Evolutionary conservation across 2,888 invertebrate species (phyloP), one percentile per base, ranked within the genome.

Genomic region (Lampropteryx suffumata): DNA sequence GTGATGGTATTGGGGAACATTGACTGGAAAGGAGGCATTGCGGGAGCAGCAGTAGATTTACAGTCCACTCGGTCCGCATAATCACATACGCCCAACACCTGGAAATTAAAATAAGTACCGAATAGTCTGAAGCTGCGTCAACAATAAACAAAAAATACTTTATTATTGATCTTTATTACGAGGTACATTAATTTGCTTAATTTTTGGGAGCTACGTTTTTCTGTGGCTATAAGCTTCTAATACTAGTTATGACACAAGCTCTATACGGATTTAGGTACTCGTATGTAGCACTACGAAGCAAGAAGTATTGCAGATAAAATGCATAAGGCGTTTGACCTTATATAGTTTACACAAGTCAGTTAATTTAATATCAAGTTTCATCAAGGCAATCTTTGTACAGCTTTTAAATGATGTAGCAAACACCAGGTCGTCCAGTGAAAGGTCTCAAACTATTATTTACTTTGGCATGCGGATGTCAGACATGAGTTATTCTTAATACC

Each of bases 71-170:
- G 86, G 35, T 90, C 77, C 0, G 90, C 84, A 61, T 93, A 94
- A 70, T 94, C 94, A 59, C 94, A 94, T 11, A 94, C 90, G 24
- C 93, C 93, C 3, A 92, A 75, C 40, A 83, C 79, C 94, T 94
- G 77, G 50, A 90, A 88, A 49, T 24, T 41, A 37, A 6, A 36
- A 14, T n/a, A n/a, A n/a, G n/a, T n/a, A n/a, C n/a, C n/a, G n/a
- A n/a, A n/a, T n/a, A n/a, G n/a, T n/a, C n/a, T n/a, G n/a, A n/a
- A n/a, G n/a, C n/a, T n/a, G n/a, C n/a, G n/a, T n/a, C n/a, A n/a
- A n/a, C n/a, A n/a, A n/a, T n/a, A n/a, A n/a, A n/a, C n/a, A n/a
- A n/a, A n/a, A n/a, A n/a, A n/a, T n/a, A n/a, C n/a, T n/a, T n/a
- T n/a, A n/a, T n/a, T n/a, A n/a, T n/a, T n/a, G n/a, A n/a, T n/a